Evolutionary conservation across 2,797 vertebrate species (phyloP).

Genomic region (Merluccius polli): DNA sequence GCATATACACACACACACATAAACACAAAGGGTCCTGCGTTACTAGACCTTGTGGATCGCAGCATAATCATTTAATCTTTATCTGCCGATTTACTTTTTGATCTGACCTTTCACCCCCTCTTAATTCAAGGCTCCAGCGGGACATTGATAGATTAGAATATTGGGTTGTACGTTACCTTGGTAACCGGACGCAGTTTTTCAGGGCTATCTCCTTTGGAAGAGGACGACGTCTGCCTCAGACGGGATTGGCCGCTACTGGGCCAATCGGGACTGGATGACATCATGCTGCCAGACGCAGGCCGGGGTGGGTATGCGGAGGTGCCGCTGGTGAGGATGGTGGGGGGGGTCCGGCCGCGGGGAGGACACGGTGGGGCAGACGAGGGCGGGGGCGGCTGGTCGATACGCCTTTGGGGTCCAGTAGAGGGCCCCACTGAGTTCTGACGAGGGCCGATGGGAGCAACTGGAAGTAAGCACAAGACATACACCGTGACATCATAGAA

Average conservation of each 20-base stretch:
- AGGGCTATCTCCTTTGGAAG: conserved; percentile 93
- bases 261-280: conserved; percentile 85
- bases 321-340: conserved; percentile 78
- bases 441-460: conserved; percentile 69
- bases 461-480: conserved; percentile 25
- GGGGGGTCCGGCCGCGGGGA: conserved; percentile 83
- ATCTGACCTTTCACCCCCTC: background rate
- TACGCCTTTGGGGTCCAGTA: conserved; percentile 86
- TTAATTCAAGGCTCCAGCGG: background rate
- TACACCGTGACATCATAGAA: background rate
- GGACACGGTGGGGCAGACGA: conserved; percentile 66
- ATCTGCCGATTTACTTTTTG: background rate
- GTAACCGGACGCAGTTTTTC: conserved; percentile 83
- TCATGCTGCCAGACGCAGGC: conserved; percentile 87
- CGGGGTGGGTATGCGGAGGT: conserved; percentile 78
- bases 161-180: conserved; percentile 52
- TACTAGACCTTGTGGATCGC: background rate
- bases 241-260: conserved; percentile 65
- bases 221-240: conserved; percentile 82
- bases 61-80: background rate
- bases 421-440: conserved; percentile 86
- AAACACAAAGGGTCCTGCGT: background rate
- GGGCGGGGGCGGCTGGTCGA: conserved; percentile 82
- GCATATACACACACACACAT: background rate
- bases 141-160: background rate